Conservation (phyloP, 1,140 invertebrate species). For the Mactra quadrangularis region DNA sequence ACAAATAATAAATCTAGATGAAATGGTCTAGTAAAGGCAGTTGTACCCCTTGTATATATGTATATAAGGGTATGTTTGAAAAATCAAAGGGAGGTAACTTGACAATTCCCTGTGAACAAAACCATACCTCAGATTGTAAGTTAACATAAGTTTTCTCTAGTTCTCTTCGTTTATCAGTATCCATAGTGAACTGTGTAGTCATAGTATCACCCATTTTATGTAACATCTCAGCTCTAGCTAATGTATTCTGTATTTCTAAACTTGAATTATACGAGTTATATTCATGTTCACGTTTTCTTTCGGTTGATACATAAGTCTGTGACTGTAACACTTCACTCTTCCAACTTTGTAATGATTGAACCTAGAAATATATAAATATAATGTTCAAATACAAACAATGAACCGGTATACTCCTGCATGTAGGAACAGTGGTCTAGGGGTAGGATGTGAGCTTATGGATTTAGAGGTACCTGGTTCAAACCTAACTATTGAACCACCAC, state of each 20-base stretch:
- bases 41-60: no score
- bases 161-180: conserved; percentile 70
- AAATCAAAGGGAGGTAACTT: no score
- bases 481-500: no score
- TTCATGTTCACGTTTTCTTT: conserved; percentile 63
- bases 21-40: no score
- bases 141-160: conserved; percentile 77
- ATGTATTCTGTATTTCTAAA: conserved; percentile 70
- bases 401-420: no score
- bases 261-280: conserved; percentile 68
- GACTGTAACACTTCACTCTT: conserved; percentile 72
- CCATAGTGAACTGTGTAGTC: conserved; percentile 26
- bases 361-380: conserved; percentile 60
- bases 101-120: no score
- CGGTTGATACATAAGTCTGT: conserved; percentile 64
- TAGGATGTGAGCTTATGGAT: no score
- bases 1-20: no score
- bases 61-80: no score
- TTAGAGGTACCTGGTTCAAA: no score
- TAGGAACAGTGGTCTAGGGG: no score
- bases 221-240: conserved; percentile 65
- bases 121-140: conserved; percentile 76
- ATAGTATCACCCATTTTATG: conserved; percentile 50
- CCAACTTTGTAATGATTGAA: conserved; percentile 75
- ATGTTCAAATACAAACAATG: no score